These are phyloP conservation scores for Trichopoda pennipes DNA, from an alignment of 2,888 invertebrate genomes.

Conservation along the genomic window DNA sequence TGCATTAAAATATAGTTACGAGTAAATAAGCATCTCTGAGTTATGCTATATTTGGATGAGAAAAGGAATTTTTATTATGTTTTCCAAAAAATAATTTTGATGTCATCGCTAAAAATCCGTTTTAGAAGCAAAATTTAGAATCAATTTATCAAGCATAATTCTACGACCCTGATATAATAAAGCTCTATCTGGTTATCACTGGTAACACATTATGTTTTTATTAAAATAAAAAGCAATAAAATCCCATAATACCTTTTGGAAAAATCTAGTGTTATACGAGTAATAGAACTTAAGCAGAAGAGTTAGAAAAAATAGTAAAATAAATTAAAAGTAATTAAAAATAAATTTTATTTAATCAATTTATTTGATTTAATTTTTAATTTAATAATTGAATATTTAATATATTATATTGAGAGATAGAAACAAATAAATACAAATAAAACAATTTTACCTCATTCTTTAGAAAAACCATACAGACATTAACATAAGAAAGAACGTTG, in stretches of 20 bases:
- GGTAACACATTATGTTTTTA: not conserved
- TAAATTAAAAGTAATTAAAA: constrained; percentile 23
- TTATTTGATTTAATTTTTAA: no score
- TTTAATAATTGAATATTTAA: constrained; percentile 17
- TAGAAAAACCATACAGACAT: constrained; percentile 56
- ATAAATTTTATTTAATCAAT: no score
- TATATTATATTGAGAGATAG: constrained; percentile 4
- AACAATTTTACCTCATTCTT: constrained; percentile 68
- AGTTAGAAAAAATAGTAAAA: constrained; percentile 36
- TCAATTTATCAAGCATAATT: no score
- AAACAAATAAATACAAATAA: constrained; percentile 28
- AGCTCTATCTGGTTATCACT: not conserved
- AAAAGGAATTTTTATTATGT: no score
- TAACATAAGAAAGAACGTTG: constrained; percentile 27
- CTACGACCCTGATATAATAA: not conserved
- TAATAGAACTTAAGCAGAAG: constrained; percentile 58
- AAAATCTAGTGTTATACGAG: constrained; percentile 44
- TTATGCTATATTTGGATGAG: no score
- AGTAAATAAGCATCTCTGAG: no score
- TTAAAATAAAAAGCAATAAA: constrained; percentile 1
- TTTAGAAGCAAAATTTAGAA: no score
- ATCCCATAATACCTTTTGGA: constrained; percentile 47
- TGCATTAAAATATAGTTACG: no score
- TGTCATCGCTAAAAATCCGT: no score
- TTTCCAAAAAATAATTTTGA: no score